phyloP scores from a whole-genome alignment of 2,113 vertebrate species.

The Cepphus grylle region DNA sequence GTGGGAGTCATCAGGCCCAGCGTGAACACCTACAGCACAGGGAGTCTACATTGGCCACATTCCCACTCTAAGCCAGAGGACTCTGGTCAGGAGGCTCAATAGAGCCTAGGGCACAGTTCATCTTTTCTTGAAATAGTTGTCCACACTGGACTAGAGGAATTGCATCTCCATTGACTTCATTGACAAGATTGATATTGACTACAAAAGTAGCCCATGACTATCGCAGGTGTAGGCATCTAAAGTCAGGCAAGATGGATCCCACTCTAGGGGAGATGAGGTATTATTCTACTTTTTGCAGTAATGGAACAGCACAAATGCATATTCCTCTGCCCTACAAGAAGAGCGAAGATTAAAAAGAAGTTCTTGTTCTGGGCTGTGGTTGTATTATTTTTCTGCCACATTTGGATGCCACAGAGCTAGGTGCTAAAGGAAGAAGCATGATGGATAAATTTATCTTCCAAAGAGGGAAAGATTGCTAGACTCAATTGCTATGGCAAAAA shows the following conservation, averaged over 20 bases:
- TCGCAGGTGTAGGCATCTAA: not conserved
- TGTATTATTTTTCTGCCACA: not conserved
- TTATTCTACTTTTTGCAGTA: not conserved
- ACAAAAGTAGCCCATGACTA: not conserved
- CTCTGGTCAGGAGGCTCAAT: not conserved
- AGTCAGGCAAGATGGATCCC: not conserved
- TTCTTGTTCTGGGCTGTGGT: not conserved
- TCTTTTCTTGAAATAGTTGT: not conserved
- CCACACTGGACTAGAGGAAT: not conserved
- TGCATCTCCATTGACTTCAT: not conserved
- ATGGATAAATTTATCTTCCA: not conserved
- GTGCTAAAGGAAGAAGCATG: not conserved
- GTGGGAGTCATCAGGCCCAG: not conserved
- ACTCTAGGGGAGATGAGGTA: not conserved
- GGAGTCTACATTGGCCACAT: not conserved
- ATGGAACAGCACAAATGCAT: not conserved
- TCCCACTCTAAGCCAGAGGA: not conserved
- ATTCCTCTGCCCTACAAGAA: not conserved
- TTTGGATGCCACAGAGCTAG: not conserved
- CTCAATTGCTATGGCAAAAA: constrained; percentile 6
- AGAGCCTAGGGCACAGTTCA: not conserved
- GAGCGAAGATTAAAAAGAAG: not conserved
- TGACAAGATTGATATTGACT: not conserved
- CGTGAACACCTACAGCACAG: rapidly evolving
- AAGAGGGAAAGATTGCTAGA: not conserved